These are phyloP conservation scores for Drosophila fungiperda DNA, from an alignment of 2,888 invertebrate genomes.

Conservation along the genomic window DNA sequence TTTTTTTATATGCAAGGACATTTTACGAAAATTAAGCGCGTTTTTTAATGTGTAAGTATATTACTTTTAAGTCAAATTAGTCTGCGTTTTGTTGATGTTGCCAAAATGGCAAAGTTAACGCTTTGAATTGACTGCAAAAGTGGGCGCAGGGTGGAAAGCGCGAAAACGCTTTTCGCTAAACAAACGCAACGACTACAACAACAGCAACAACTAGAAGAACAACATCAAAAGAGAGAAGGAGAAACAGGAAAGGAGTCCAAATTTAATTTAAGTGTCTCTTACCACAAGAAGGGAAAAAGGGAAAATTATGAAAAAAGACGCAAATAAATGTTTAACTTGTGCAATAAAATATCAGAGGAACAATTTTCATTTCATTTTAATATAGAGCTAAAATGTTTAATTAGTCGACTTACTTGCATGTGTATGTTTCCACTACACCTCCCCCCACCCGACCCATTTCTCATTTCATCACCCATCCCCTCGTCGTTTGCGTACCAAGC, in stretches of 20 bases:
- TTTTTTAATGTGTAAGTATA: not conserved
- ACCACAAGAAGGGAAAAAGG: conserved; percentile 17
- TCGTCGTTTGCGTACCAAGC: conserved; percentile 42
- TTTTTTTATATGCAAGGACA: not conserved
- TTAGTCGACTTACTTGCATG: conserved; percentile 53
- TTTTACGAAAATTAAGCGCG: not conserved
- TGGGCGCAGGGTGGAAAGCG: conserved; percentile 9
- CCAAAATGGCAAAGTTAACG: conserved; percentile 23
- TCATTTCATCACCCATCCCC: not conserved
- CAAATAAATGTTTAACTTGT: conserved; percentile 52
- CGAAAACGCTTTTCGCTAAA: conserved; percentile 31
- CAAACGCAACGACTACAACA: conserved; percentile 39
- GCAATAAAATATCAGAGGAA: conserved; percentile 20
- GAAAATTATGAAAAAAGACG: conserved; percentile 7
- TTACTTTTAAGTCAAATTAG: conserved; percentile 19
- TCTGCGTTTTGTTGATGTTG: conserved; percentile 44
- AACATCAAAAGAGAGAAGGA: conserved; percentile 3
- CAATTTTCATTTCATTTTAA: conserved; percentile 54
- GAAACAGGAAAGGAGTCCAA: conserved; percentile 21
- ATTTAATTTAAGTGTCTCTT: conserved; percentile 47
- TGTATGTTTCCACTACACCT: not conserved
- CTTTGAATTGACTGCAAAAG: conserved; percentile 48
- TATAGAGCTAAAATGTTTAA: conserved; percentile 65
- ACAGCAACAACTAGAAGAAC: not conserved
- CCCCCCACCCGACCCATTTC: not conserved